Evolutionary conservation across 2,113 vertebrate genomes (phyloP).

Genomic region (Cyanoderma ruficeps): DNA sequence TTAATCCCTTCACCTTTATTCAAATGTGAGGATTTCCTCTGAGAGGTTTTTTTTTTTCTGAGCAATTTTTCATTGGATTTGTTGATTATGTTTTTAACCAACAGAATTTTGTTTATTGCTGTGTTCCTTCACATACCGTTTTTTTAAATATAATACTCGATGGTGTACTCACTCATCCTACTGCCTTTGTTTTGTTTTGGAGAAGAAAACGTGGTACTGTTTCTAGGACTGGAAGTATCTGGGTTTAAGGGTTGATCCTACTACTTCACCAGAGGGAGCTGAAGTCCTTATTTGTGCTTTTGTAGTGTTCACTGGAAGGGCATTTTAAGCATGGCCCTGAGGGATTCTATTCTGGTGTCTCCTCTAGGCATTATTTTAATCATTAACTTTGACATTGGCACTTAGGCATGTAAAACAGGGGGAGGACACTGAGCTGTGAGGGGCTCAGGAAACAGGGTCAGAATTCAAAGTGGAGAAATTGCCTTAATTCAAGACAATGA

Average conservation of each 20-base stretch:
- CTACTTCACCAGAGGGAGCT: not conserved
- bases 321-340: not conserved
- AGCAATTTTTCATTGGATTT: not conserved
- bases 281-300: not conserved
- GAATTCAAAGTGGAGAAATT: not conserved
- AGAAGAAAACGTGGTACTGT: not conserved
- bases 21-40: not conserved
- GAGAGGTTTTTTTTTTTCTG: not conserved
- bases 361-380: not conserved
- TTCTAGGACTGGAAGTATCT: not conserved
- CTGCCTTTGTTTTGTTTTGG: not conserved
- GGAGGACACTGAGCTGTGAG: not conserved
- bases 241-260: not conserved
- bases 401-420: not conserved
- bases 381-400: not conserved
- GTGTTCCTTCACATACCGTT: accelerated
- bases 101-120: not conserved
- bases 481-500: not conserved
- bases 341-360: not conserved
- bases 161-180: not conserved
- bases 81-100: not conserved
- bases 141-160: not conserved
- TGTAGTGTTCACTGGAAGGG: not conserved
- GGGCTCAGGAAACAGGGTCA: not conserved
- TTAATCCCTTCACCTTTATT: not conserved